Evolutionary conservation across 2,888 invertebrate species (phyloP).

Genomic region (Globia sparganii): DNA sequence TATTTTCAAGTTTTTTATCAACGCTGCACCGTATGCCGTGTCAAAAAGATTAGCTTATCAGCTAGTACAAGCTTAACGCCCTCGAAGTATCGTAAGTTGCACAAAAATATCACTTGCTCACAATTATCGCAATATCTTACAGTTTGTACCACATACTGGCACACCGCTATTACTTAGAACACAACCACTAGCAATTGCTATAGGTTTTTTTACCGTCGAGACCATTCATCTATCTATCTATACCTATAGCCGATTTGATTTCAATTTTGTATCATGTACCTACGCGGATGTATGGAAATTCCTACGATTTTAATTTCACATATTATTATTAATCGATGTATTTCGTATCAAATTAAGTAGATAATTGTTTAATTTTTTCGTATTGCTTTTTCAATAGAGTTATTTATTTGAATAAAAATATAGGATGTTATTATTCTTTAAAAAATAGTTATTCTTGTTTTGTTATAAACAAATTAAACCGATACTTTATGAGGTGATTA

Average conservation of each 20-base stretch:
- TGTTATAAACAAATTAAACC: background rate
- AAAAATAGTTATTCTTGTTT: background rate
- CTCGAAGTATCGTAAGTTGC: no score
- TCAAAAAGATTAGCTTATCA: background rate
- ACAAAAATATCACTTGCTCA: background rate
- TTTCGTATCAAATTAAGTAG: conserved; percentile 21
- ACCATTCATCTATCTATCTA: background rate
- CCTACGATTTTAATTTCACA: conserved; percentile 16
- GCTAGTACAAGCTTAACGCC: background rate
- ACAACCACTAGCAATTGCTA: conserved; percentile 46
- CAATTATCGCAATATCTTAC: background rate
- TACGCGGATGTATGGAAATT: conserved; percentile 11
- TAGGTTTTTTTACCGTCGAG: conserved; percentile 38
- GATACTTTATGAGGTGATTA: background rate
- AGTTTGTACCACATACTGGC: background rate
- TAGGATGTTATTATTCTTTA: background rate
- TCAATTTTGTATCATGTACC: conserved; percentile 19
- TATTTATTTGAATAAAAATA: conserved; percentile 8
- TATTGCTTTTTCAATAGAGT: conserved; percentile 14
- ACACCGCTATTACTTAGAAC: conserved; percentile 59
- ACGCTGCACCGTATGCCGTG: background rate
- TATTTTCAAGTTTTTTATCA: background rate
- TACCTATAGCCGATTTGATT: background rate
- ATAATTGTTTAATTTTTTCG: background rate
- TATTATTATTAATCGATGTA: conserved; percentile 36